phyloP scores from a whole-genome alignment of 2,888 invertebrate species.

The Carabus problematicus region DNA sequence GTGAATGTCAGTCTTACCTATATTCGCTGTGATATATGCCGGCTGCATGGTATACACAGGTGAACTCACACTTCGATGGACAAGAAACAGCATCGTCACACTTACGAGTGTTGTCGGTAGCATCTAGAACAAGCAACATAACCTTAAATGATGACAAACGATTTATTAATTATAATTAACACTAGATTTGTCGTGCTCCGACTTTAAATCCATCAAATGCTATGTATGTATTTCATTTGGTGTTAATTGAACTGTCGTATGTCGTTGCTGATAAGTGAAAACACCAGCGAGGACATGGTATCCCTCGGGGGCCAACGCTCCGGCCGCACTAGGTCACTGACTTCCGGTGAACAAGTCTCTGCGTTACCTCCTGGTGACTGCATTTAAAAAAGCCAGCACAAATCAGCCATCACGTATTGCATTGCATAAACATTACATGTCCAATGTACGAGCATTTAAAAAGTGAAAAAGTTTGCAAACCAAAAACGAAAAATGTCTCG shows the following conservation, averaged over 20 bases:
- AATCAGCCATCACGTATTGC: too few relatives aligned
- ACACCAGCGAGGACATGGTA: conserved; percentile 6
- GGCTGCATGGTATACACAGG: conserved; percentile 60
- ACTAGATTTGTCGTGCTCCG: too few relatives aligned
- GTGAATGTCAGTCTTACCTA: too few relatives aligned
- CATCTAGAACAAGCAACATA: conserved; percentile 55
- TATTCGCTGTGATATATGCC: conserved; percentile 58
- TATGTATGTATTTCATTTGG: too few relatives aligned
- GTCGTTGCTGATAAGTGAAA: conserved; percentile 23
- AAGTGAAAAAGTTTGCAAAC: too few relatives aligned
- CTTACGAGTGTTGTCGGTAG: conserved; percentile 55
- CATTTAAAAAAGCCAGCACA: conserved; percentile 36
- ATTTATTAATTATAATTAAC: too few relatives aligned
- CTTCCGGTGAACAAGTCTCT: conserved; percentile 26
- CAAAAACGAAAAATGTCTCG: too few relatives aligned
- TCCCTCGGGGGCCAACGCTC: conserved; percentile 22
- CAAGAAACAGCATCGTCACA: conserved; percentile 54
- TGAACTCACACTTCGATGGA: conserved; percentile 54
- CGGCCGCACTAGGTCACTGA: conserved; percentile 25
- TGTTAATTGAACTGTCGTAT: too few relatives aligned
- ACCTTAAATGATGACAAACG: too few relatives aligned
- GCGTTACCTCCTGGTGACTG: conserved; percentile 9
- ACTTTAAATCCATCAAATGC: too few relatives aligned
- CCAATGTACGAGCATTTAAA: too few relatives aligned
- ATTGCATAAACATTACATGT: too few relatives aligned